Base-by-base conservation (phyloP, 2,797 vertebrate species). In the Gastrophryne carolinensis region DNA sequence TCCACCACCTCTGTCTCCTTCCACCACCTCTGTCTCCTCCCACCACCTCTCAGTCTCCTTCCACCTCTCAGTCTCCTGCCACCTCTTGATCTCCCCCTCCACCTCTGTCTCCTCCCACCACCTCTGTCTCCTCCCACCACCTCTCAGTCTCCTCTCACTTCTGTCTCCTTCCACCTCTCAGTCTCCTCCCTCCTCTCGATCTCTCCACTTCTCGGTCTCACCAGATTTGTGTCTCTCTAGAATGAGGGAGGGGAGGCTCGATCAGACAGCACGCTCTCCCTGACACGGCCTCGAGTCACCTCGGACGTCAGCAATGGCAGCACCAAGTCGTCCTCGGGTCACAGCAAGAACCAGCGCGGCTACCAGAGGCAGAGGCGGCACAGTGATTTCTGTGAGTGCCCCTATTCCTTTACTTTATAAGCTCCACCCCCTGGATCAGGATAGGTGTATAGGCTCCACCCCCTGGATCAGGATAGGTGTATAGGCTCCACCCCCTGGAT, bases 361-460 rank as follows among this genome's bases (percentile, higher is more conserved):
- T 96, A 97, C 83, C 96, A 97, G 86, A 92, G 95, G 81, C 96
- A 98, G 84, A 91, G 96, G 62, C 85, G 95, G 77, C 95, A 97
- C 86, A 97, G 95, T 3, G 95, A 97, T 87, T 97, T 97, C 91
- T 95, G 95, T 97, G 90, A 92, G 94, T 47, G 39, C 17, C 12
- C 13, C 39, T n/a, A n/a, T n/a, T n/a, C n/a, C n/a, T n/a, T n/a
- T n/a, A n/a, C n/a, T n/a, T n/a, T n/a, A n/a, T n/a, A n/a, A n/a
- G n/a, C n/a, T n/a, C n/a, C n/a, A n/a, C n/a, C n/a, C n/a, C n/a
- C n/a, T n/a, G n/a, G n/a, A n/a, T n/a, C n/a, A n/a, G n/a, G n/a
- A n/a, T n/a, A n/a, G n/a, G n/a, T n/a, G n/a, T n/a, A n/a, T n/a
- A n/a, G n/a, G n/a, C n/a, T n/a, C n/a, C n/a, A n/a, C n/a, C n/a